Percentiles rank a stretch among this genome's conserved stretches.
Evolutionary conservation across 2,113 vertebrate genomes (phyloP).

Genomic region (Mustela lutreola): DNA sequence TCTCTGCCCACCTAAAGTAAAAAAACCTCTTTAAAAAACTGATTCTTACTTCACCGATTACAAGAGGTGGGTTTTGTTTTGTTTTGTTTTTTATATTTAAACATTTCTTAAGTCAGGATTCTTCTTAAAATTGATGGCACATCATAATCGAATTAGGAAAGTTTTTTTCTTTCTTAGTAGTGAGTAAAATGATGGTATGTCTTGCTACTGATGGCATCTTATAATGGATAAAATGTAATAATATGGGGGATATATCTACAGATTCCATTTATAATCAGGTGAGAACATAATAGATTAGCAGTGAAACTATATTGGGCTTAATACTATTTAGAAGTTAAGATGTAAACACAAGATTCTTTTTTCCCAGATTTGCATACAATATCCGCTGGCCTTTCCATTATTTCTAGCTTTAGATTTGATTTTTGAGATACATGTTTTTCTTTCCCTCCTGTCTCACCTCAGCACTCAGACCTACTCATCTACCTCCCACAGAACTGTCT

Average conservation of each 20-base stretch:
- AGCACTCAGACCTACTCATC: not conserved
- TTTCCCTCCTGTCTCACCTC: not conserved
- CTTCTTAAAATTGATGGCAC: conserved; percentile 44
- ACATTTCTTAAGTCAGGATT: conserved; percentile 33
- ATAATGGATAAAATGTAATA: conserved; percentile 7
- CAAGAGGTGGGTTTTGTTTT: not conserved
- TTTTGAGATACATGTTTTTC: conserved; percentile 14
- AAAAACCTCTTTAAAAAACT: conserved; percentile 33
- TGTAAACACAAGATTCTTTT: not conserved
- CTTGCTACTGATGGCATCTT: not conserved
- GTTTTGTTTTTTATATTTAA: not conserved
- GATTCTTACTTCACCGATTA: conserved; percentile 6
- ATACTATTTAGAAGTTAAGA: not conserved
- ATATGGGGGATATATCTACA: not conserved
- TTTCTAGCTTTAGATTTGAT: conserved; percentile 49
- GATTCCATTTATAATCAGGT: not conserved
- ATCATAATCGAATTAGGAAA: not conserved
- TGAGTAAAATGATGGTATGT: conserved; percentile 2
- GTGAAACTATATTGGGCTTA: conserved; percentile 31
- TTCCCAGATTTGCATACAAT: not conserved
- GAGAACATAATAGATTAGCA: not conserved
- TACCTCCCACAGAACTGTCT: not conserved
- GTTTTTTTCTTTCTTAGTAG: conserved; percentile 45
- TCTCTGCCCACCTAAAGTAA: conserved; percentile 33
- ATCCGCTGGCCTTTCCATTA: not conserved